These are phyloP conservation scores for Fistularia tabacaria DNA, from an alignment of 2,797 vertebrate species.

Conservation along the genomic window DNA sequence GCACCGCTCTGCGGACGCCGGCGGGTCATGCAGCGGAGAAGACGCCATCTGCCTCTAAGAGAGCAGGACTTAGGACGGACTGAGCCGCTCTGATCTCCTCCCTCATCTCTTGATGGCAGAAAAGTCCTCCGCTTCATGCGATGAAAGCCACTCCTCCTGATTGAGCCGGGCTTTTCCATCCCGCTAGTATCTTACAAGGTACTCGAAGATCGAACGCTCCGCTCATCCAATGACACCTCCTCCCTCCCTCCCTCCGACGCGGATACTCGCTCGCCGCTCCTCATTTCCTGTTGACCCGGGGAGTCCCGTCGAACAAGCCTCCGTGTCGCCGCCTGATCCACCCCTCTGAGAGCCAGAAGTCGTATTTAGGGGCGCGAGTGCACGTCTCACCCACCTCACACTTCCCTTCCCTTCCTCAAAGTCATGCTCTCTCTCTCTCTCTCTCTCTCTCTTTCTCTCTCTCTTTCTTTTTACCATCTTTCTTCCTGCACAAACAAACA, in stretches of 20 bases:
- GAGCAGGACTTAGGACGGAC: slow-evolving; percentile 57
- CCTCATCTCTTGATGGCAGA: slow-evolving; percentile 49
- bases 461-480: slow-evolving; percentile 1
- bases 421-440: slow-evolving; percentile 33
- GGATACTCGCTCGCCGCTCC: too few species aligned
- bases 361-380: slow-evolving; percentile 47
- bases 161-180: slow-evolving; percentile 25
- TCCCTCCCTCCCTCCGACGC: too few species aligned
- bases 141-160: slow-evolving; percentile 54
- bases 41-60: slow-evolving; percentile 61
- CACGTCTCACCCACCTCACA: slow-evolving; percentile 1
- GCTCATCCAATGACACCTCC: too few species aligned
- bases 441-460: slow-evolving; percentile 48
- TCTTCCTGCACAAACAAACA: slow-evolving; percentile 25
- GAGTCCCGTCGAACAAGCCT: slow-evolving; percentile 58
- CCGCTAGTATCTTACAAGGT: too few species aligned
- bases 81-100: slow-evolving; percentile 53
- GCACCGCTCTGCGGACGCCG: slow-evolving; percentile 24
- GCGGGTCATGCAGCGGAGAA: slow-evolving; percentile 19
- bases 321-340: slow-evolving; percentile 60
- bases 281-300: slow-evolving; percentile 54
- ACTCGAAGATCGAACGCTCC: too few species aligned
- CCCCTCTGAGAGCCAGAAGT: slow-evolving; percentile 48
- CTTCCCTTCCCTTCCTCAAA: slow-evolving; percentile 14
- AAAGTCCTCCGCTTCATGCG: slow-evolving; percentile 40